phyloP scores from a whole-genome alignment of 2,888 invertebrate species.

The Harpalus rufipes region DNA sequence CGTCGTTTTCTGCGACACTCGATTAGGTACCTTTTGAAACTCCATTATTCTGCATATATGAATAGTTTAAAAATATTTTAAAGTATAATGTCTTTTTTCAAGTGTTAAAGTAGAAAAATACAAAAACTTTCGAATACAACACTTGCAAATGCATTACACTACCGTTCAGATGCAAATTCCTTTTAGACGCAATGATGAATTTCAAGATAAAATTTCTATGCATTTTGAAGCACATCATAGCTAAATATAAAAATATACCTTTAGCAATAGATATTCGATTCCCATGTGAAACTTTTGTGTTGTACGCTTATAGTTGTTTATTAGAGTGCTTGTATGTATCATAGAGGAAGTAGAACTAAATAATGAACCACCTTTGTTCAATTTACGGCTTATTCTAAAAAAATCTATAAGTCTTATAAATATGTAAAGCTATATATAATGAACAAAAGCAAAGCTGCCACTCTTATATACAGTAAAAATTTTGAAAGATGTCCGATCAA shows the following conservation, averaged over 20 bases:
- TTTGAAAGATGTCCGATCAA: no score
- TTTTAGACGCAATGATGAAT: conserved; percentile 8
- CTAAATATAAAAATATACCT: not conserved
- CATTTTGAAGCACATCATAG: not conserved
- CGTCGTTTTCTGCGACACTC: not conserved
- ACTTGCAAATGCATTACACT: not conserved
- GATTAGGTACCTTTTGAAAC: not conserved
- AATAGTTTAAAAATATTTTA: conserved; percentile 7
- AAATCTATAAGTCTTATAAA: no score
- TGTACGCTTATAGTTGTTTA: no score
- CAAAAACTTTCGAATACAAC: not conserved
- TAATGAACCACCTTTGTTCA: no score
- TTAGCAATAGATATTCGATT: not conserved
- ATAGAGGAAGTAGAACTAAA: no score
- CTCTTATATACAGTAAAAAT: no score
- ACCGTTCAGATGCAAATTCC: not conserved
- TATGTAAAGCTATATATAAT: no score
- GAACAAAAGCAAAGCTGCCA: no score
- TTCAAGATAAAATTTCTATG: conserved; percentile 33
- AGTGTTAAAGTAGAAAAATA: not conserved
- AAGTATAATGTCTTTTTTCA: not conserved
- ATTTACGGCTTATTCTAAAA: no score
- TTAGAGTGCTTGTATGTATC: no score
- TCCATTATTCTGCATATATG: not conserved
- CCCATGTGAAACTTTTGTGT: no score